Percentiles rank a stretch among this genome's conserved stretches.
Evolutionary conservation across 2,113 vertebrate genomes (phyloP).

Genomic region (Cynocephalus volans): DNA sequence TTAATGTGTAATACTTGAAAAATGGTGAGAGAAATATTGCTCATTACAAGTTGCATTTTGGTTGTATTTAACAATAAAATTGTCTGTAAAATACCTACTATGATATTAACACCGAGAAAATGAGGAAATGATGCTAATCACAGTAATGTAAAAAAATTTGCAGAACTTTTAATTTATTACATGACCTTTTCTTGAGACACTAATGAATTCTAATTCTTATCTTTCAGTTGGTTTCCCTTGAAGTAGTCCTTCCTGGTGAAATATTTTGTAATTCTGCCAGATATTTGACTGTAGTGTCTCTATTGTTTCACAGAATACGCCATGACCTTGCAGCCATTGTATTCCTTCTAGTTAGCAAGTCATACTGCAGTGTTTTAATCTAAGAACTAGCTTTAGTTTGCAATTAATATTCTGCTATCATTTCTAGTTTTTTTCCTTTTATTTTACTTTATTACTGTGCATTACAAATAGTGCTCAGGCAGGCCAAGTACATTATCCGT

Average conservation of each 20-base stretch:
- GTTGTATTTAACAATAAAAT: background rate
- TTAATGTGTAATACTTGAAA: background rate
- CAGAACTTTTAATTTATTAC: background rate
- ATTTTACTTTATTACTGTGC: background rate
- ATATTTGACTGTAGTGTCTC: background rate
- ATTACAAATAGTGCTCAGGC: background rate
- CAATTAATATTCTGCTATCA: background rate
- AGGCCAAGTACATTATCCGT: background rate
- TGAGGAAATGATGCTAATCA: background rate
- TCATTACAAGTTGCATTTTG: background rate
- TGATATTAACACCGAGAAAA: conserved; percentile 16
- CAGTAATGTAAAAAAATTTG: background rate
- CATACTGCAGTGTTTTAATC: background rate
- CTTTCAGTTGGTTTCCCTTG: conserved; percentile 40
- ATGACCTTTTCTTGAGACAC: background rate
- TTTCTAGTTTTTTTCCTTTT: background rate
- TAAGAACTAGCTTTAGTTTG: background rate
- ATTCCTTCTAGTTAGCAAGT: background rate
- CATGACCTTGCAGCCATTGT: background rate
- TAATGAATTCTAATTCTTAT: conserved; percentile 58
- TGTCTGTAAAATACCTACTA: background rate
- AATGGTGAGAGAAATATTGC: background rate
- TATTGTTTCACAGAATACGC: background rate
- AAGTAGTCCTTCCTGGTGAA: background rate
- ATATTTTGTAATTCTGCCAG: background rate